Evolutionary conservation across 2,888 invertebrate genomes (phyloP), one percentile per base, ranked within the genome.

Genomic region (Magallana nippona): DNA sequence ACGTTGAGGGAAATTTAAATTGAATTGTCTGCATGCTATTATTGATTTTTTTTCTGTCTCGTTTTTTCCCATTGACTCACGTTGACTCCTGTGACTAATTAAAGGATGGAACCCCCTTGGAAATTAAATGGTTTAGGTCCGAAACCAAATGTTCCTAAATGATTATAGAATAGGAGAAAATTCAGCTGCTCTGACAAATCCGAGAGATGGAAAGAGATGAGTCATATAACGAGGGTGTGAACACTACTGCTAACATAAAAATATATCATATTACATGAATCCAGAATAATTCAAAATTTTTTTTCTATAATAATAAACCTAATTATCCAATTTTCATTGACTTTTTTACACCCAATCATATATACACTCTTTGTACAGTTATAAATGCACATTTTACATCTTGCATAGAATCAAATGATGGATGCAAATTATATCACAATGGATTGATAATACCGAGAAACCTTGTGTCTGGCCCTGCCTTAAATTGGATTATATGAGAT

Each of bases 101-200:
- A 3, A 27, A 71, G 71, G 71, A 71, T 71, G 71, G 71, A 22
- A 71, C 71, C 71, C 71, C 62, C 71, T 32, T 71, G 27, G 32
- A 60, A 17, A 27, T 32, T 71, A 13, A 71, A 71, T 71, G 71
- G 71, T 71, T 15, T 27, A 32, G 71, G 22, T 71, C 71, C 71
- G 15, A 32, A 32, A 71, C 71, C 71, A 71, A 71, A 71, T 71
- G 71, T 71, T 71, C 13, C 71, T 71, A 15, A 32, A 13, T 71
- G 71, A 32, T 71, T 71, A 71, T n/a, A 27, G 22, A 22, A 71
- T 71, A 10, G 71, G 71, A 71, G 71, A 32, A 71, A 71, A 27
- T 27, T 71, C 63, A 63, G 63, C 63, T 63, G 63, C 63, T 63
- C 63, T 63, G 32, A 71, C 71, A 71, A 60, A 27, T 71, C 71